Base-by-base conservation (phyloP, 2,113 vertebrate genomes). In the Halichoerus grypus region DNA sequence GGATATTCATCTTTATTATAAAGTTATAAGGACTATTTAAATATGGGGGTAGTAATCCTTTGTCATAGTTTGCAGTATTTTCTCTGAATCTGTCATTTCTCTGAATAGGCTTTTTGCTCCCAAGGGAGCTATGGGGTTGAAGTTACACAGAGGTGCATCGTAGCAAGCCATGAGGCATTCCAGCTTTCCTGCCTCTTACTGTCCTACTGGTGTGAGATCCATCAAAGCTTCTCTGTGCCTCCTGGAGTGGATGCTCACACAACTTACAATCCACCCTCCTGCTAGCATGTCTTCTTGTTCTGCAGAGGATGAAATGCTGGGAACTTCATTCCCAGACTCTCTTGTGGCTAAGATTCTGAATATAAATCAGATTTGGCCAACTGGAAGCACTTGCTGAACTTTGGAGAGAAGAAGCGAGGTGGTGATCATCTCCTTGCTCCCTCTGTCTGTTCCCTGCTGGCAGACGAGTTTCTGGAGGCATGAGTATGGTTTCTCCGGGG, bases 11-110 rank as follows among this genome's bases (percentile, higher is more conserved):
- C 46, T 93, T 67, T 77, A 67, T 49, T 89, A 46, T 46, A 46
- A 80, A 85, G 33, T 80, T 85, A 7, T 49, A 85, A 85, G 53
- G 82, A 88, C 19, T 82, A 82, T n/a, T 84, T 89, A 91, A 49
- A 55, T 55, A 90, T 26, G 16, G 9, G 15, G 22, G 26, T 12
- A 85, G 46, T 26, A 10, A 80, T 67, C 26, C 65, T 59, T 36
- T 69, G 81, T 74, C 22, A 16, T 42, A 36, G 18, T 76, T 77
- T 61, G n/a, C 51, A 91, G 51, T 76, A 36, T 94, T 82, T 86
- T 74, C 65, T 69, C 65, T 9, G 26, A 87, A 67, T 61, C 31
- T 61, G 4, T 79, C 24, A 53, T 69, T 87, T 91, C 76, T 91
- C 46, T 33, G n/a, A 87, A 21, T 4, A 94, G 57, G 49, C 16